Percentiles rank a stretch among this genome's conserved stretches.
Conservation (phyloP, 2,797 vertebrate genomes). For the Diglossa cyanea region DNA sequence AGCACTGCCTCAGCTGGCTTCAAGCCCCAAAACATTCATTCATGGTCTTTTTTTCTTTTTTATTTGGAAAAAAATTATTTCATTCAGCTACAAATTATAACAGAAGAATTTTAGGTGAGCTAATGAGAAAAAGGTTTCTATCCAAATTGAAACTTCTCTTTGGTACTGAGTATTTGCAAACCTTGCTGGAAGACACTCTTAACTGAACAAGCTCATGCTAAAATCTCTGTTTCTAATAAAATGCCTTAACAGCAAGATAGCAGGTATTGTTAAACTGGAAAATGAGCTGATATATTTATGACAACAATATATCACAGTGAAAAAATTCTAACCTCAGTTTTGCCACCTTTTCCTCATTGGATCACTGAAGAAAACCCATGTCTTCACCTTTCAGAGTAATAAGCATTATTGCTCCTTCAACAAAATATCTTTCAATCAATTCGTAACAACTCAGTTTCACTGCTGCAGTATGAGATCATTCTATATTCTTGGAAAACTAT, state of each 20-base stretch:
- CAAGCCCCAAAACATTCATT: conserved; percentile 30
- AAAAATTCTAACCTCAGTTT: not conserved
- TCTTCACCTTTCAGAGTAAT: not conserved
- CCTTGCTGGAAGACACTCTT: not conserved
- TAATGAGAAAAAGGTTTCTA: conserved; percentile 33
- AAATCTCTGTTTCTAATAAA: conserved; percentile 7
- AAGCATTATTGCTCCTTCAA: not conserved
- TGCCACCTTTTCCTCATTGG: not conserved
- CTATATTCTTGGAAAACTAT: not conserved
- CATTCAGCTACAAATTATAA: conserved; percentile 44
- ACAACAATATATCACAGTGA: not conserved
- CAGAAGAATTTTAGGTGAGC: conserved; percentile 7
- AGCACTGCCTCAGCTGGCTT: conserved; percentile 28
- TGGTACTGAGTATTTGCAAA: not conserved
- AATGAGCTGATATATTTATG: not conserved
- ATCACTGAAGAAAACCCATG: not conserved
- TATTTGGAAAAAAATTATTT: not conserved
- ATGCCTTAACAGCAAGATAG: not conserved
- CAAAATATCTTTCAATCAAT: not conserved
- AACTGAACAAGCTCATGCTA: not conserved
- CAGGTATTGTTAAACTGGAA: not conserved
- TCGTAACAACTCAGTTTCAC: not conserved
- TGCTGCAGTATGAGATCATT: not conserved
- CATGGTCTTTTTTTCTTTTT: not conserved
- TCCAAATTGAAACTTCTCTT: not conserved